Conservation (phyloP, 92 coral and sea anemone genomes). For the Actinostola sp. region DNA sequence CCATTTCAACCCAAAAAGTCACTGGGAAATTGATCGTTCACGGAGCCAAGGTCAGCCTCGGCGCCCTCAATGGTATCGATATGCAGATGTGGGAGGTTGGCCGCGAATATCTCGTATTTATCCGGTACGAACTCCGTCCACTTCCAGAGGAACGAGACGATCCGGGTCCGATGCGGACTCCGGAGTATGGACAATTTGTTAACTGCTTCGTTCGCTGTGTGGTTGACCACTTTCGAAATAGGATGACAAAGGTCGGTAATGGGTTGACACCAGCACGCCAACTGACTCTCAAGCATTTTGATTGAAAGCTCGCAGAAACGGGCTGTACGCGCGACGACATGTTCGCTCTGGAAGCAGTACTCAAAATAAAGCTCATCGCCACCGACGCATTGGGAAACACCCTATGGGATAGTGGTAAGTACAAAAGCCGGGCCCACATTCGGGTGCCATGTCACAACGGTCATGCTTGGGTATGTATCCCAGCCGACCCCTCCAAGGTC, state of each 20-base stretch:
- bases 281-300: conserved; percentile 12
- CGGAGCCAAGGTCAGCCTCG: conserved; percentile 28
- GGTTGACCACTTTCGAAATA: conserved; percentile 22
- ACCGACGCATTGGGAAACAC: conserved; percentile 40
- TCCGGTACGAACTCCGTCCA: conserved; percentile 46
- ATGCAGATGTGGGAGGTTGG: conserved; percentile 24
- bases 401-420: conserved; percentile 50
- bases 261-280: conserved; percentile 45
- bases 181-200: conserved; percentile 38
- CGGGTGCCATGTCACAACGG: conserved; percentile 44
- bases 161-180: conserved; percentile 34
- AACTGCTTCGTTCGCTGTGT: conserved; percentile 48
- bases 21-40: conserved; percentile 15
- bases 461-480: conserved; percentile 50
- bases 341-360: conserved; percentile 17
- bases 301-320: conserved; percentile 33
- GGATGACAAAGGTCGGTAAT: conserved; percentile 26
- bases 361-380: conserved; percentile 32
- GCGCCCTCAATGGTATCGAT: conserved; percentile 45
- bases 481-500: conserved; percentile 39
- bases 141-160: conserved; percentile 33
- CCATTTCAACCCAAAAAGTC: conserved; percentile 17
- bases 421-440: conserved; percentile 5
- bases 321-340: conserved; percentile 38
- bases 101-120: conserved; percentile 19